Percentiles rank a stretch among this genome's conserved stretches.
Conservation (phyloP, 2,888 invertebrate species). For the Nephrotoma guestfalica region DNA sequence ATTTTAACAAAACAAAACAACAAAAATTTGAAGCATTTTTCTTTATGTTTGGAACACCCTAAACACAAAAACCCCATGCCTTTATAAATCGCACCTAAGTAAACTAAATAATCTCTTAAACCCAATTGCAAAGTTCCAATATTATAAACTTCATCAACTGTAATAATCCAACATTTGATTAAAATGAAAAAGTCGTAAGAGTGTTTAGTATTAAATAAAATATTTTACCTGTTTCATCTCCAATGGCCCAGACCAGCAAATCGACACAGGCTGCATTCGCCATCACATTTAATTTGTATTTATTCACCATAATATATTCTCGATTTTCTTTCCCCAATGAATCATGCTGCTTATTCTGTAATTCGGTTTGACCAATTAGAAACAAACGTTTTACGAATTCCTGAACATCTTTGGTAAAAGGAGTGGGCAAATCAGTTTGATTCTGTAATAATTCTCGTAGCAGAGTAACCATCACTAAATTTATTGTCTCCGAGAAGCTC, state of each 20-base stretch:
- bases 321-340: conserved; percentile 42
- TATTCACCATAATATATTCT: conserved; percentile 70
- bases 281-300: conserved; percentile 89
- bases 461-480: conserved; percentile 82
- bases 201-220: neutral
- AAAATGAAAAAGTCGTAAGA: conserved; percentile 11
- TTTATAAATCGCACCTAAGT: conserved; percentile 24
- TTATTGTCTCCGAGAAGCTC: conserved; percentile 88
- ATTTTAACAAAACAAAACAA: neutral
- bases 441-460: conserved; percentile 80
- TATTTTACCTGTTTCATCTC: conserved; percentile 80
- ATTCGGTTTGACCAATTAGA: conserved; percentile 81
- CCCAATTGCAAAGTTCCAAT: conserved; percentile 57
- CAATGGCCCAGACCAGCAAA: conserved; percentile 93
- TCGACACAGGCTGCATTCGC: conserved; percentile 97
- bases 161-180: conserved; percentile 25
- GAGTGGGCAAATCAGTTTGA: conserved; percentile 74
- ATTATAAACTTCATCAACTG: conserved; percentile 58
- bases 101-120: conserved; percentile 54
- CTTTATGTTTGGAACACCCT: neutral
- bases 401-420: conserved; percentile 87
- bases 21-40: neutral
- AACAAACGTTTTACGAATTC: conserved; percentile 83
- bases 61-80: conserved; percentile 16
- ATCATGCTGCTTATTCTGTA: conserved; percentile 75